A percentile compares a stretch with the other conserved stretches of the same genome.
These are phyloP conservation scores for Erinaceus europaeus DNA, from an alignment of 2,113 vertebrate species.

Conservation along the genomic window DNA sequence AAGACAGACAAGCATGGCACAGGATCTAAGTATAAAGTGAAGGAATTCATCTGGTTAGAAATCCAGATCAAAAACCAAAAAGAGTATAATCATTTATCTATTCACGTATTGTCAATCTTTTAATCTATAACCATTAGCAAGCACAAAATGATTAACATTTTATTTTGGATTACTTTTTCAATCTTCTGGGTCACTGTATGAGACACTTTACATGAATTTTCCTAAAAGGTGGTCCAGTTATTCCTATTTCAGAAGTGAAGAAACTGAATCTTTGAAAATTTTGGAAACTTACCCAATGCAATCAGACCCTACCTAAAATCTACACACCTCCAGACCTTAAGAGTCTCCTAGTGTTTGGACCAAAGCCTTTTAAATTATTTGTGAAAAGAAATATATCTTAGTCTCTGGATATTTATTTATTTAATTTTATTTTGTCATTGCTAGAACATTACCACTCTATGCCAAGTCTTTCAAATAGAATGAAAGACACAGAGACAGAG, in stretches of 20 bases:
- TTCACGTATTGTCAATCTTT: neutral
- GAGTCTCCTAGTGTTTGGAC: neutral
- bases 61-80: neutral
- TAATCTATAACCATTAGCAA: neutral
- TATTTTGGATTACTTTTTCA: neutral
- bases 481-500: too few relatives aligned
- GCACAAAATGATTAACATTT: neutral
- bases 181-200: neutral
- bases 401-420: too few relatives aligned
- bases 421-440: too few relatives aligned
- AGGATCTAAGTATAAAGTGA: neutral
- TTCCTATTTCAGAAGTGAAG: constrained; percentile 4
- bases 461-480: too few relatives aligned
- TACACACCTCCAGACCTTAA: neutral
- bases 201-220: neutral
- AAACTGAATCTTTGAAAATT: neutral
- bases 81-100: neutral
- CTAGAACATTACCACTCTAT: too few relatives aligned
- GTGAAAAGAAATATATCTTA: neutral
- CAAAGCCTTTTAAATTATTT: neutral
- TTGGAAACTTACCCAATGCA: neutral
- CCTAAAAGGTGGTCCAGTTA: neutral
- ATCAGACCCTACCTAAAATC: neutral
- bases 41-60: neutral
- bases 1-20: neutral